These are phyloP conservation scores for Argya squamiceps DNA, from an alignment of 2,797 vertebrate genomes.

Conservation along the genomic window DNA sequence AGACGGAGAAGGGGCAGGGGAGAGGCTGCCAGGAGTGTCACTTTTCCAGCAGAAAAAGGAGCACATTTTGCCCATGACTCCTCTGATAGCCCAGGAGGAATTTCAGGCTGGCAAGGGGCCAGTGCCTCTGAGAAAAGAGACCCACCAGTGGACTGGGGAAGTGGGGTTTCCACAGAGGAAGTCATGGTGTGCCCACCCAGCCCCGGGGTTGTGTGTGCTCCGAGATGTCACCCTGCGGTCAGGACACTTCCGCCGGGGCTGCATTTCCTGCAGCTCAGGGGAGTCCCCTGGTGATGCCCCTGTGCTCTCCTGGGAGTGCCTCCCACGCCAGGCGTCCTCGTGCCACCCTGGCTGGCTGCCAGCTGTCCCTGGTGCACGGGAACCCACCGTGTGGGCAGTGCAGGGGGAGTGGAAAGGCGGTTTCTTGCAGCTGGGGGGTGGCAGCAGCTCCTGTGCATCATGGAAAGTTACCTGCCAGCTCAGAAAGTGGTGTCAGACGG, in stretches of 20 bases:
- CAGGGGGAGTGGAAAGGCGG: neutral
- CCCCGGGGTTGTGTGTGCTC: neutral
- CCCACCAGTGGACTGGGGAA: neutral
- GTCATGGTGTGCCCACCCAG: fast-evolving
- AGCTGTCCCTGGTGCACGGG: neutral
- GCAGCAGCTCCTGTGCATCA: neutral
- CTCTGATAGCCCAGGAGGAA: neutral
- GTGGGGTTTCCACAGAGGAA: neutral
- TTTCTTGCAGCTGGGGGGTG: neutral
- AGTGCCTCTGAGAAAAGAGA: neutral
- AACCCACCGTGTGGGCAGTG: neutral
- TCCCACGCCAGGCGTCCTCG: neutral
- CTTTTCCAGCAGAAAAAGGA: neutral
- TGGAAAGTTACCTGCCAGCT: constrained; percentile 38
- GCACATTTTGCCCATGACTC: fast-evolving
- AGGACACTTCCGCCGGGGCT: neutral
- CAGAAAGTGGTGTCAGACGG: neutral
- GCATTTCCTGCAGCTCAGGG: neutral
- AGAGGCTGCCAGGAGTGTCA: neutral
- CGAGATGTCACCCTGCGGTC: neutral
- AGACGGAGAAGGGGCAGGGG: neutral
- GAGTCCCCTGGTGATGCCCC: neutral
- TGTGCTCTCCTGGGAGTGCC: neutral
- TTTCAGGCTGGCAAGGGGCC: fast-evolving
- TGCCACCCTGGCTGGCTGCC: neutral